These are phyloP conservation scores for Drepana arcuata DNA, from an alignment of 1,140 invertebrate genomes.

Conservation along the genomic window DNA sequence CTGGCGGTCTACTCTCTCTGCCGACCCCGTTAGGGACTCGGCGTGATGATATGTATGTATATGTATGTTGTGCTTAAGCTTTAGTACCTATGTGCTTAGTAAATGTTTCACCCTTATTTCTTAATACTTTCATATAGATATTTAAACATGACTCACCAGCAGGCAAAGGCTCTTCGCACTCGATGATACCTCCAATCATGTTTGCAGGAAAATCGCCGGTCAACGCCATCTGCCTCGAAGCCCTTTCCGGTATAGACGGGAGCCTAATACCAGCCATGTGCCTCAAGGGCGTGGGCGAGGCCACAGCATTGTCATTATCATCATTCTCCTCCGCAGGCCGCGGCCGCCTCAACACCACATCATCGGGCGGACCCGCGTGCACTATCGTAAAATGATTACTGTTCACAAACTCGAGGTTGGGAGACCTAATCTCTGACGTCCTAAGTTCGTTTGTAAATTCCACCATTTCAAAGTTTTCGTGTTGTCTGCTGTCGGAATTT, in stretches of 20 bases:
- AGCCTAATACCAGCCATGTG: constrained; percentile 83
- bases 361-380: constrained; percentile 61
- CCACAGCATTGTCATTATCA: constrained; percentile 57
- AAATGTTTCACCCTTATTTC: too few relatives aligned
- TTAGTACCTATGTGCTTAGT: too few relatives aligned
- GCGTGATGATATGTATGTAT: too few relatives aligned
- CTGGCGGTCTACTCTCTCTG: too few relatives aligned
- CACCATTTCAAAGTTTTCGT: constrained; percentile 60
- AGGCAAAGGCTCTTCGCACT: constrained; percentile 86
- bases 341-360: constrained; percentile 45
- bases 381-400: constrained; percentile 67
- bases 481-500: constrained; percentile 35
- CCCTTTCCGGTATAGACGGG: constrained; percentile 86
- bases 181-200: constrained; percentile 69
- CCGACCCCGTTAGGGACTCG: too few relatives aligned
- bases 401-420: constrained; percentile 66
- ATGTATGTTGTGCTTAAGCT: too few relatives aligned
- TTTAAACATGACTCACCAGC: constrained; percentile 77
- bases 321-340: constrained; percentile 42
- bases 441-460: constrained; percentile 65
- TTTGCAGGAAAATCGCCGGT: constrained; percentile 73
- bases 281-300: constrained; percentile 76
- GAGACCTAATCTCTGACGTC: constrained; percentile 68
- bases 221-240: constrained; percentile 74
- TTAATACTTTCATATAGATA: constrained; percentile 5